Base-by-base conservation (phyloP, 2,888 invertebrate species). In the Branchipolynoe longqiensis region DNA sequence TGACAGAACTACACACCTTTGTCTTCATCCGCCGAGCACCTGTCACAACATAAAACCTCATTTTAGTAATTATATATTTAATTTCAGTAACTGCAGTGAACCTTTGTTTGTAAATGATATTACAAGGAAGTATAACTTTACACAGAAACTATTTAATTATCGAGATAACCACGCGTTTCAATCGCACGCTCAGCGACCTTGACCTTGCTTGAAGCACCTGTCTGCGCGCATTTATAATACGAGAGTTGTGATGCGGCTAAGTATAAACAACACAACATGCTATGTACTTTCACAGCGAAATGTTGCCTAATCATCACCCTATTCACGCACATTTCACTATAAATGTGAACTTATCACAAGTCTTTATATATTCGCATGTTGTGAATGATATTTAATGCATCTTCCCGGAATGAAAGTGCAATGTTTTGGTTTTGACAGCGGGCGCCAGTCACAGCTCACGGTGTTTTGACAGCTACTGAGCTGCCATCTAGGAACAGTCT, bases 1-100 rank as follows among this genome's bases (percentile, higher is more conserved):
- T 84, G 84, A 73, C 84, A 84, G 84, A 69, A 84, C 83, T 69
- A 83, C 78, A 78, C 84, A 84, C 84, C 84, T 84, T 69, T 64
- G 48, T 84, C 84, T 84, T 33, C 59, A 73, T 84, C n/a, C 84
- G 84, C 84, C 48, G 54, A 54, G 78, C 78, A 78, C 78, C 78
- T 78, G 78, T 69, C 69, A 69, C 69, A 38, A 69, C 14, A 69
- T 33, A 69, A 69, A 69, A 36, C 69, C 69, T 36, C 36, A 0
- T 8, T 18, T 8, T 12, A 48, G 18, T 18, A n/a, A n/a, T n/a
- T n/a, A n/a, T n/a, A n/a, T n/a, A n/a, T n/a, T n/a, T n/a, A n/a
- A n/a, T n/a, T n/a, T n/a, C n/a, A n/a, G n/a, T n/a, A n/a, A n/a
- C n/a, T n/a, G n/a, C n/a, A n/a, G n/a, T n/a, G n/a, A n/a, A n/a